Percentiles rank a stretch among this genome's conserved stretches.
Evolutionary conservation across 1,140 invertebrate genomes (phyloP).

Genomic region (Meloidogyne floridensis): DNA sequence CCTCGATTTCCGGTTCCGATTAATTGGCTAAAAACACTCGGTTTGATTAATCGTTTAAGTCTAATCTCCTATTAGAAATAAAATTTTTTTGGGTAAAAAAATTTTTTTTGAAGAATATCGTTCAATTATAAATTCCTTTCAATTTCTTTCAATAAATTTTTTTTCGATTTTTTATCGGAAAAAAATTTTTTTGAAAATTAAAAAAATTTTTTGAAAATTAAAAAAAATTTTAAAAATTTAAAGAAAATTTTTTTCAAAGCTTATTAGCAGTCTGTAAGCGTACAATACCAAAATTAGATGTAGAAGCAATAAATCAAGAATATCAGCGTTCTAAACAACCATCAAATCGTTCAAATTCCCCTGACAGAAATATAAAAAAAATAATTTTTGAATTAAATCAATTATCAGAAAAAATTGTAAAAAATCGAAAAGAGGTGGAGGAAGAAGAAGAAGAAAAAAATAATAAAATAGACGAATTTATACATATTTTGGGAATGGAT

Average conservation of each 20-base stretch:
- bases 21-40: too few relatives aligned
- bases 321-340: constrained; percentile 14
- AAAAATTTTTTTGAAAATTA: neutral
- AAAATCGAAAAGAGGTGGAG: too few relatives aligned
- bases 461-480: constrained; percentile 16
- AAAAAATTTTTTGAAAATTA: neutral
- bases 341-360: constrained; percentile 67
- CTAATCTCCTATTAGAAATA: too few relatives aligned
- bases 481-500: constrained; percentile 70
- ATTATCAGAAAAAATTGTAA: constrained; percentile 31
- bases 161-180: too few relatives aligned
- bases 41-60: too few relatives aligned
- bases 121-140: too few relatives aligned
- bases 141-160: too few relatives aligned
- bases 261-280: constrained; percentile 48
- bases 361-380: constrained; percentile 71
- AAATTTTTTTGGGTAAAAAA: too few relatives aligned
- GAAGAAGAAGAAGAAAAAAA: neutral
- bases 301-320: constrained; percentile 45
- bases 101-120: too few relatives aligned
- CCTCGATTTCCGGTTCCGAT: too few relatives aligned
- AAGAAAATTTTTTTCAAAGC: neutral
- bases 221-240: neutral
- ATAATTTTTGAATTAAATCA: constrained; percentile 69
- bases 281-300: constrained; percentile 36